These are phyloP conservation scores for Eupithecia vulgata DNA, from an alignment of 2,888 invertebrate species.

Conservation along the genomic window DNA sequence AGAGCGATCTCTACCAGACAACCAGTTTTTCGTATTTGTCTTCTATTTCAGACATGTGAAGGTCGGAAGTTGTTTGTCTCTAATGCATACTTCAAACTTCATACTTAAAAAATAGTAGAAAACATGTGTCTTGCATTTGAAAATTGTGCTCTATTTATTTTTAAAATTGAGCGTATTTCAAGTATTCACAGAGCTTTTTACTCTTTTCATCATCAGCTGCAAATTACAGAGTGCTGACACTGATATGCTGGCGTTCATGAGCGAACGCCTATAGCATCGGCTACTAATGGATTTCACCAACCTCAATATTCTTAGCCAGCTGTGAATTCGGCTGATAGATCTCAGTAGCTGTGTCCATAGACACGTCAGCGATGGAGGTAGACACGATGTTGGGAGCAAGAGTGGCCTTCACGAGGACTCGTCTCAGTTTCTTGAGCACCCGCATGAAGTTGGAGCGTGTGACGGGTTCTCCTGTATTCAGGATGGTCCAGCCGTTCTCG, in stretches of 20 bases:
- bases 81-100: background rate
- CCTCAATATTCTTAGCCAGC: conserved; percentile 91
- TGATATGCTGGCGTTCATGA: background rate
- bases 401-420: conserved; percentile 93
- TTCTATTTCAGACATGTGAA: background rate
- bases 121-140: background rate
- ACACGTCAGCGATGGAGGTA: conserved; percentile 91
- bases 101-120: background rate
- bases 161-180: background rate
- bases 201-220: background rate
- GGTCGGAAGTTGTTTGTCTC: background rate
- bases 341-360: conserved; percentile 92
- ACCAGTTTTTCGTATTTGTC: no score
- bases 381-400: conserved; percentile 83
- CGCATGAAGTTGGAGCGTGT: conserved; percentile 93
- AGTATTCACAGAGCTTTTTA: background rate
- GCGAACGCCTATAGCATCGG: background rate
- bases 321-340: conserved; percentile 83
- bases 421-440: conserved; percentile 92
- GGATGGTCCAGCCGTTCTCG: conserved; percentile 86
- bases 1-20: no score
- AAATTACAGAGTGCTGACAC: background rate
- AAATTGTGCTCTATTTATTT: background rate
- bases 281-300: conserved; percentile 47
- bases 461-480: conserved; percentile 59